phyloP scores from a whole-genome alignment of 2,797 vertebrate genomes.

The Ficedula albicollis region DNA sequence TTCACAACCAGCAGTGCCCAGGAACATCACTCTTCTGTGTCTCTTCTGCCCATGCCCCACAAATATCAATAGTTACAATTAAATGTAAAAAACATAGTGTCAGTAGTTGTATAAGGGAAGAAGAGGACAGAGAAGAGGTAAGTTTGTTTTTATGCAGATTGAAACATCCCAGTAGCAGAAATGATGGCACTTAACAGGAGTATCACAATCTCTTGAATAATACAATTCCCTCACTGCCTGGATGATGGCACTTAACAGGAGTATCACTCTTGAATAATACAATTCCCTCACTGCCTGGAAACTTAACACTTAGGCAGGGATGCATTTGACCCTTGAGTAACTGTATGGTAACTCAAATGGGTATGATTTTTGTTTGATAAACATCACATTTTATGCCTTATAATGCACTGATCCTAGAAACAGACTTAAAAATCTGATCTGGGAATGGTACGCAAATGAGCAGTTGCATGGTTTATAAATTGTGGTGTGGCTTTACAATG shows the following conservation, averaged over 20 bases:
- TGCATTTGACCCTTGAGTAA: neutral
- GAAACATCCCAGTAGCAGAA: neutral
- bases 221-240: conserved; percentile 25
- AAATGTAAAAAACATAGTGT: neutral
- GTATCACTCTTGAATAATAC: neutral
- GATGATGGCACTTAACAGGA: conserved; percentile 15
- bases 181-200: conserved; percentile 13
- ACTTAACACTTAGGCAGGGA: neutral
- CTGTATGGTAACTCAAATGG: neutral
- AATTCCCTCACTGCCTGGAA: conserved; percentile 42
- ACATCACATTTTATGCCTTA: neutral
- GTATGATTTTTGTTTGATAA: neutral
- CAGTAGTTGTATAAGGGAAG: neutral
- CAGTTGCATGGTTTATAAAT: neutral
- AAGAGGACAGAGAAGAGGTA: neutral
- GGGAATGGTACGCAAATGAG: neutral
- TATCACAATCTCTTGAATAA: neutral
- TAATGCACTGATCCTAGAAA: neutral
- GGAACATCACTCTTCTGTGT: neutral
- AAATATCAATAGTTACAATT: neutral
- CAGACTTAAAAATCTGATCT: neutral
- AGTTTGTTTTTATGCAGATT: neutral
- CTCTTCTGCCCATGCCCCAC: neutral
- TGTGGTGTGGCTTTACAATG: conserved; percentile 14
- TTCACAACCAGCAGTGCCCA: neutral